Base-by-base conservation (phyloP, 2,797 vertebrate species). In the Melanotaenia parkinsoni region DNA sequence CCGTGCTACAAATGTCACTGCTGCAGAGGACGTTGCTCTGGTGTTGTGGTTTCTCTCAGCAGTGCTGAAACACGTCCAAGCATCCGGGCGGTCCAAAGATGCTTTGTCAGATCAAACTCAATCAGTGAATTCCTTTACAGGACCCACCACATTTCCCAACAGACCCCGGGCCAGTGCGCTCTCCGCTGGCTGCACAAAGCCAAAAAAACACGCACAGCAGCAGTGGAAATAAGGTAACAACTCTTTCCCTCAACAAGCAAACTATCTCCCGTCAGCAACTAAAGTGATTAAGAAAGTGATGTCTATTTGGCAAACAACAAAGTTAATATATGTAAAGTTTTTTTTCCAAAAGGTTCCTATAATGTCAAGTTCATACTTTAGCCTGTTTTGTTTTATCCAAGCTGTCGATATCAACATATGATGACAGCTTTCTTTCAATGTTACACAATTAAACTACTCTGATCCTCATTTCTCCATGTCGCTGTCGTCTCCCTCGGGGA, bases 41-140 rank as follows among this genome's bases (percentile, higher is more conserved):
- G 70, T 92, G 91, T 87, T 93, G 90, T 86, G 88, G 88, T 90
- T 91, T 92, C 91, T 86, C 90, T 89, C 86, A 70, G 88, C 87
- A 86, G 87, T 83, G 92, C 92, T 94, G 93, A 94, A 94, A 93
- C 92, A 87, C 88, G 87, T 93, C 94, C 93, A 94, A 94, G 92
- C 88, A 90, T 93, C 91, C 92, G 90, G 93, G 92, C 91, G 93
- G 90, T 94, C 93, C 92, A 92, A 80, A 92, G 94, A 94, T 93
- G 93, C 91, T 92, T 93, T 93, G 93, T 95, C 93, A 94, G 89
- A 94, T 94, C 92, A 94, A 93, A 94, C 92, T 93, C 91, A 94
- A 93, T 95, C 93, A 94, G 92, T 92, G 91, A 92, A 95, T 94
- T 94, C 92, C 94, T 93, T 74, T 80, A 89, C 89, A 90, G 89